Conservation (phyloP, 2,113 vertebrate genomes). For the Chamaea fasciata region DNA sequence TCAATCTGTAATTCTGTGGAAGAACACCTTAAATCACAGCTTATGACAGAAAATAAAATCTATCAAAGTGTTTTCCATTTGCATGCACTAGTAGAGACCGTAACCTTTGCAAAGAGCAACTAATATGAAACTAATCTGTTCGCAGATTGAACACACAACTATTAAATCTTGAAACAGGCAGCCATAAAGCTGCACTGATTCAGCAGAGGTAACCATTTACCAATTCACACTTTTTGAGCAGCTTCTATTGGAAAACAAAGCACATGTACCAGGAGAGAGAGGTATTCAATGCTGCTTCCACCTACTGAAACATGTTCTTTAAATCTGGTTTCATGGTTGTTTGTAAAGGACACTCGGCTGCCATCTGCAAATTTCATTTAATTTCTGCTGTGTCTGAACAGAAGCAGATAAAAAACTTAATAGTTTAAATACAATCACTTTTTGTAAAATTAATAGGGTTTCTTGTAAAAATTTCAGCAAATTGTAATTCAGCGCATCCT, state of each 20-base stretch:
- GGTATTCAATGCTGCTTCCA: not conserved
- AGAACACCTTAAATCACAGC: not conserved
- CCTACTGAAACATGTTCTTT: constrained; percentile 3
- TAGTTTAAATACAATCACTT: not conserved
- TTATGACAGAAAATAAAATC: not conserved
- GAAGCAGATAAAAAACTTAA: not conserved
- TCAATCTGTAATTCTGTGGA: not conserved
- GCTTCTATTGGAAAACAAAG: not conserved
- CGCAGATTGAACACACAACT: not conserved
- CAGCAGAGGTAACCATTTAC: constrained; percentile 1
- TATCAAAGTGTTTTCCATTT: not conserved
- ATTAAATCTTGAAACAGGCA: not conserved
- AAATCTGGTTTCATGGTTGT: not conserved
- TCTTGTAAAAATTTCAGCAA: not conserved
- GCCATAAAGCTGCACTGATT: constrained; percentile 1
- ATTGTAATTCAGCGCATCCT: not conserved
- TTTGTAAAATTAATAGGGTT: not conserved
- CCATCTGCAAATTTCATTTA: not conserved
- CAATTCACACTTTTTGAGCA: not conserved
- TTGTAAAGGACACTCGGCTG: not conserved
- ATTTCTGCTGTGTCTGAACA: not conserved
- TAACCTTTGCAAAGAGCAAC: constrained; percentile 32
- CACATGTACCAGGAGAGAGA: not conserved
- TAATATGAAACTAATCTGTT: not conserved
- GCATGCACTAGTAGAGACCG: not conserved